Base-by-base conservation (phyloP, 2,888 invertebrate species). In the Sinodicranocentrus sp. region DNA sequence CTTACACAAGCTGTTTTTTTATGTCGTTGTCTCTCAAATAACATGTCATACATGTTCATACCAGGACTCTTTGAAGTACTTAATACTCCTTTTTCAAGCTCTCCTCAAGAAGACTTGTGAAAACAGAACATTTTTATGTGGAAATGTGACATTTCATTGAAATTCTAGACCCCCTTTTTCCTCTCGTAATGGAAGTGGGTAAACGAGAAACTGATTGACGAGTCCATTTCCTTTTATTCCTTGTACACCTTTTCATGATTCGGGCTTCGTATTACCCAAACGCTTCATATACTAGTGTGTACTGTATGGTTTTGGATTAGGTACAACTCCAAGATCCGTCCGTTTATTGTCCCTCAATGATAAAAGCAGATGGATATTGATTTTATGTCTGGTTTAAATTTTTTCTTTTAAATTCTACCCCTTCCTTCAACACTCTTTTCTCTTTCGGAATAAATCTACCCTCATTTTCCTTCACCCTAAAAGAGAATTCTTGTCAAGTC, bases 191-290 rank as follows among this genome's bases (percentile, higher is more conserved):
- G 21, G 57, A 25, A 17, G 63, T 63, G 17, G 17, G 63, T n/a
- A 23, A 25, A 59, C 23, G 25, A 59, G 25, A 59, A 25, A 25
- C 17, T 63, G 63, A 63, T 63, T 28, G 63, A 63, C 28, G 33
- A 63, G 63, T 17, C 63, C 63, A 63, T 63, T 63, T 63, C 63
- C 63, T 63, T n/a, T 61, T n/a, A 6, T 57, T 57, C 2, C 57
- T 57, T 5, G 5, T 48, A 15, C n/a, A 5, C n/a, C 48, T 48
- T 15, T 48, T n/a, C 13, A 13, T 13, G 6, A 6, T 6, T 39
- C 39, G 39, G 39, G 39, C n/a, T n/a, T n/a, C n/a, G n/a, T n/a
- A n/a, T n/a, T n/a, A n/a, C n/a, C n/a, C n/a, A n/a, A n/a, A n/a
- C n/a, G n/a, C n/a, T n/a, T n/a, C n/a, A n/a, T n/a, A n/a, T n/a